Evolutionary conservation across 2,888 invertebrate genomes (phyloP), one percentile per base, ranked within the genome.

Genomic region (Iphiclides podalirius): DNA sequence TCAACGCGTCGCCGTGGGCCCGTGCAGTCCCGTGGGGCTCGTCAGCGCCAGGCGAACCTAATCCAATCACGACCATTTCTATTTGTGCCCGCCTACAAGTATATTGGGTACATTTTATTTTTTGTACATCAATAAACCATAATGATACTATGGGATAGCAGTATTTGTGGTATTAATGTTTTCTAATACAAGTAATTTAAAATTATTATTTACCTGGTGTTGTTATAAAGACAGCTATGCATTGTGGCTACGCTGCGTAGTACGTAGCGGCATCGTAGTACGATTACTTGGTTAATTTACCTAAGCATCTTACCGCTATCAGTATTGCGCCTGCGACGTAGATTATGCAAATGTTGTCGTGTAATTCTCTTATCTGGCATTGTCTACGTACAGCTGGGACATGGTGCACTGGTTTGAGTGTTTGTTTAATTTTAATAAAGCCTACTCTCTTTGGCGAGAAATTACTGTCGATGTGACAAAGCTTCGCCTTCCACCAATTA

Each of bases 51-150:
- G 72, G 72, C 75, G 70, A 71, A 90, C 89, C 91, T 91, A 91
- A 92, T 92, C 91, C 92, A 92, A 92, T 92, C 92, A 91, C 90
- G 64, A 71, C 60, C 67, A 68, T 70, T 68, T 70, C 66, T 64
- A 64, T 71, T 64, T 70, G 67, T 68, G 66, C 78, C 78, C 80
- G 78, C 79, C 81, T 78, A 67, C 74, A 55, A 61, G 51, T 59
- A 41, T 49, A 34, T 16, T 31, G n/a, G n/a, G 31, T 39, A 60
- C 58, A 58, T 55, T 60, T 58, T 56, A 48, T 57, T 38, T 26
- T 14, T 26, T 28, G 40, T n/a, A n/a, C 12, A 31, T 51, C 46
- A 11, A 31, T 31, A 31, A 31, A 31, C 4, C 31, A 31, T 31
- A 31, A 31, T 31, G 4, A 31, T 31, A 31, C 6, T 20, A 20